phyloP scores from a whole-genome alignment of 2,113 vertebrate species.

The Etheostoma spectabile region DNA sequence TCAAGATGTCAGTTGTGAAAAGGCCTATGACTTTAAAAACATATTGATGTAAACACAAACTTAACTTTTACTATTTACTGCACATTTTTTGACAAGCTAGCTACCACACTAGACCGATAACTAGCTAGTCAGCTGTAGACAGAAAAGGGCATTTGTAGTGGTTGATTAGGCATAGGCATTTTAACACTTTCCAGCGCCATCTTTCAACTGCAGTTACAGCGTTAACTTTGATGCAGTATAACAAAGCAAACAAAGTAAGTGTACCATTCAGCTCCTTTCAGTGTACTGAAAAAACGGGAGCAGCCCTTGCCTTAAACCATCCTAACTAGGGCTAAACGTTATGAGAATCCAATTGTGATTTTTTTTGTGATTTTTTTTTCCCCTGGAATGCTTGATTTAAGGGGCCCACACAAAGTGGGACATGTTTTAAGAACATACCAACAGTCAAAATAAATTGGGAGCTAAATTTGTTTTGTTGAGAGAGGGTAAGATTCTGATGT shows the following conservation, averaged over 20 bases:
- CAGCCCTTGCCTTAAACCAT: not conserved
- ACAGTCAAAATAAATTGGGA: not conserved
- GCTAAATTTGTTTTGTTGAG: not conserved
- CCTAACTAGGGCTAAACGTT: not conserved
- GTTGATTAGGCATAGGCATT: not conserved
- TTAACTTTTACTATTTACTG: not conserved
- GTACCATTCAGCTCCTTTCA: conserved; percentile 7
- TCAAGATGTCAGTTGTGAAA: not conserved
- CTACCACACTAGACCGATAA: not conserved
- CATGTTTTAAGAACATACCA: not conserved
- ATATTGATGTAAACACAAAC: not conserved
- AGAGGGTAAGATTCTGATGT: not conserved
- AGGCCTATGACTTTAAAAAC: not conserved
- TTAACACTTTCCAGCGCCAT: not conserved
- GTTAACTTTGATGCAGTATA: not conserved
- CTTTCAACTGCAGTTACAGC: not conserved
- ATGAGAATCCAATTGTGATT: no score
- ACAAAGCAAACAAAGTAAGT: not conserved
- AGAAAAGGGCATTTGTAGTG: not conserved
- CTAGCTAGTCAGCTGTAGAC: not conserved
- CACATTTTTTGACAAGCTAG: not conserved
- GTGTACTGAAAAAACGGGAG: not conserved
- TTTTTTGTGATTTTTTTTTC: no score
- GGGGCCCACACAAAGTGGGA: not conserved
- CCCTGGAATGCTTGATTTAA: conserved; percentile 1